Evolutionary conservation across 2,113 vertebrate genomes (phyloP), one percentile per base, ranked within the genome.

Genomic region (Spheniscus mendiculus): DNA sequence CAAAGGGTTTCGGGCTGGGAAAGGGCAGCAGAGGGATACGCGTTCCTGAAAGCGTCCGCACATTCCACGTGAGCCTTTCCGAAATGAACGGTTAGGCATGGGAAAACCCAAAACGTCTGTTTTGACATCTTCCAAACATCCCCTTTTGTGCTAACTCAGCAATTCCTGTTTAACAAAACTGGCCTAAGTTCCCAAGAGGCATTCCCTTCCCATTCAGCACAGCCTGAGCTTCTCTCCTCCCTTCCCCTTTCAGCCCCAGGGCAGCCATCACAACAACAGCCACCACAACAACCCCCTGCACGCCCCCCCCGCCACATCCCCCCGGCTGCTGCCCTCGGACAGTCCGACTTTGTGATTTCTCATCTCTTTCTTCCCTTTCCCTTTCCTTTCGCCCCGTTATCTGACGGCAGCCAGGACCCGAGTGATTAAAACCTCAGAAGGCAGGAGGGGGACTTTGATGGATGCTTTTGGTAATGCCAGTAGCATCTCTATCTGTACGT

Each of bases 241-340:
- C 56, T 65, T 63, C 18, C 58, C 72, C 61, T 27, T 18, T 27
- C 45, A 36, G 29, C 40, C 2, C 1, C 16, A 15, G 76, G 32
- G 42, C 66, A 42, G 15, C 83, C n/a, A 5, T 5, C 10, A 2
- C 67, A 9, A 5, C 50, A 42, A 30, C 40, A 42, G 15, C 83
- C n/a, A 5, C 5, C 10, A 2, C 67, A 9, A 5, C 50, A 42
- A 30, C 40, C 17, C 38, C 67, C 52, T 4, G 8, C 42, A 3
- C 9, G 0, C 36, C 8, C 14, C 8, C 22, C 20, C 36, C 12
- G 1, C 44, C 3, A 0, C 38, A 4, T n/a, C 22, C 40, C 82
- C 11, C 27, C 5, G 2, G 55, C 45, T 7, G 32, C 56, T 27
- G 42, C 22, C 30, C 66, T 27, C 3, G 2, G 15, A 27, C 59